These are phyloP conservation scores for Clarias magur DNA, from an alignment of 2,113 vertebrate species.

Conservation along the genomic window DNA sequence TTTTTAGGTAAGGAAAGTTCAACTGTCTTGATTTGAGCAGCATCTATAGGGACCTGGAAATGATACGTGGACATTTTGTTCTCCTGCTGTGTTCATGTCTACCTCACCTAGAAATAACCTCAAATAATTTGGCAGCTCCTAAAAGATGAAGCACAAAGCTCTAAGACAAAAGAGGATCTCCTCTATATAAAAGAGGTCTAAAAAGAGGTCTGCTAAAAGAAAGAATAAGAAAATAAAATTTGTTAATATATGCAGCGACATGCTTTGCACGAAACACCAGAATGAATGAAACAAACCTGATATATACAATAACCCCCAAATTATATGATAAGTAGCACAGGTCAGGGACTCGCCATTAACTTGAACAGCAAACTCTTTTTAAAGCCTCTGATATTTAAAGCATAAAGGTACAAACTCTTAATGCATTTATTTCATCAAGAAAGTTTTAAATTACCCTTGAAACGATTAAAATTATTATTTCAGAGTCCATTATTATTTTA, in stretches of 20 bases:
- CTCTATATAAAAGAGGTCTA: conserved; percentile 42
- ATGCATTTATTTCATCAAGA: background rate
- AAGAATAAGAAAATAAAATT: conserved; percentile 20
- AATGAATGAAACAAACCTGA: background rate
- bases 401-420: background rate
- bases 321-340: background rate
- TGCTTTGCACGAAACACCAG: background rate
- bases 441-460: background rate
- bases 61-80: conserved; percentile 45
- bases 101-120: conserved; percentile 38
- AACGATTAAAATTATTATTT: background rate
- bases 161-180: conserved; percentile 44
- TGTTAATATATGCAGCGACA: conserved; percentile 27
- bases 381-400: background rate
- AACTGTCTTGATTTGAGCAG: background rate
- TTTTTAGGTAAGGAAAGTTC: background rate
- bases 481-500: background rate
- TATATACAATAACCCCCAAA: background rate
- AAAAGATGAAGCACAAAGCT: conserved; percentile 45
- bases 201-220: conserved; percentile 11
- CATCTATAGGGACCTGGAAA: conserved; percentile 23
- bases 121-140: conserved; percentile 40
- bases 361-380: background rate
- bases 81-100: conserved; percentile 32
- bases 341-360: background rate